A percentile compares a stretch with the other conserved stretches of the same genome.
These are phyloP conservation scores for Brachypalpus laphriformis DNA, from an alignment of 2,888 invertebrate genomes.

Conservation along the genomic window DNA sequence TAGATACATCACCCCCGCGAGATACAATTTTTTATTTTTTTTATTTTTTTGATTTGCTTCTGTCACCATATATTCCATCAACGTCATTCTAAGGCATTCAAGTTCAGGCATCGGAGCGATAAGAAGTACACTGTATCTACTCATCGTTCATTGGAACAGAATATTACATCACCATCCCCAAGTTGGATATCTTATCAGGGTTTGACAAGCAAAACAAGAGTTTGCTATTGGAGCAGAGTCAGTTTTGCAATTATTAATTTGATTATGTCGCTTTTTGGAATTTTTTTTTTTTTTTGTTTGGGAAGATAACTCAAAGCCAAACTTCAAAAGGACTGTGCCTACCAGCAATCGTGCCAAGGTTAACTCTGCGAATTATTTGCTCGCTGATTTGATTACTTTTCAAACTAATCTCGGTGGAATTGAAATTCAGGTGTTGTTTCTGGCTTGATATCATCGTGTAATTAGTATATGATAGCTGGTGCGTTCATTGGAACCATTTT, in stretches of 20 bases:
- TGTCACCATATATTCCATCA: background rate
- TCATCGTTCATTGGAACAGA: slow-evolving; percentile 4
- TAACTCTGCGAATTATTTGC: slow-evolving; percentile 19
- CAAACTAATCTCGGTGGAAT: slow-evolving; percentile 1
- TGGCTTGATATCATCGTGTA: background rate
- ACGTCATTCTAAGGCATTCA: slow-evolving; percentile 33
- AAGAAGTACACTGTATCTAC: slow-evolving; percentile 9
- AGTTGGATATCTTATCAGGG: slow-evolving; percentile 49
- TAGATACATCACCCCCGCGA: background rate
- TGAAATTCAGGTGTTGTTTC: slow-evolving; percentile 11
- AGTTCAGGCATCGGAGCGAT: slow-evolving; percentile 25
- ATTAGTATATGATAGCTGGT: background rate
- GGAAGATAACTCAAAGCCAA: background rate
- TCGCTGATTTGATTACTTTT: background rate
- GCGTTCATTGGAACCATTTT: background rate
- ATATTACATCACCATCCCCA: slow-evolving; percentile 41
- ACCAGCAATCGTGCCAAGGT: background rate
- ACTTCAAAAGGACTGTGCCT: slow-evolving; percentile 7
- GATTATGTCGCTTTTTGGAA: background rate
- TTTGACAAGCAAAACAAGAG: slow-evolving; percentile 19
- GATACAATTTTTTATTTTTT: background rate
- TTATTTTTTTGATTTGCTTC: background rate
- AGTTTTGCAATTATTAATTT: slow-evolving; percentile 26
- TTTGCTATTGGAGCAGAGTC: slow-evolving; percentile 2
- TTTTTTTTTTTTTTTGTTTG: background rate